These are phyloP conservation scores for Monopis laevigella DNA, from an alignment of 2,888 invertebrate species.

Conservation along the genomic window DNA sequence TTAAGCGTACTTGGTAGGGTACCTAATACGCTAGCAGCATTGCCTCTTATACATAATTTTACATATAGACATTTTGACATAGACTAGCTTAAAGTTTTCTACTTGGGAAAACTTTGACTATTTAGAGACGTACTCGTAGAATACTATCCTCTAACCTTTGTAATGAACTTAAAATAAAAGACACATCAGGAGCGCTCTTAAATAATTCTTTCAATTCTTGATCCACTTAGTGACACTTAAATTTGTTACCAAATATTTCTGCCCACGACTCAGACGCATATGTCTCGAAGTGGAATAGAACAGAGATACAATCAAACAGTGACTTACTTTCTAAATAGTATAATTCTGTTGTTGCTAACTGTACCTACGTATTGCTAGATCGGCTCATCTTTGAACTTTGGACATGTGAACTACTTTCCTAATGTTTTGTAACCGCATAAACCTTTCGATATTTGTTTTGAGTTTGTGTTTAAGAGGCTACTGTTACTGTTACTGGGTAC, in stretches of 20 bases:
- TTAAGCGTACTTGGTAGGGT: too few species aligned
- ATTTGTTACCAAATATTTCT: conserved; percentile 48
- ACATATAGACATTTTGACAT: too few species aligned
- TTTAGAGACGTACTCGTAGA: too few species aligned
- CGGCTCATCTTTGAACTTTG: conserved; percentile 9
- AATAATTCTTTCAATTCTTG: conserved; percentile 42
- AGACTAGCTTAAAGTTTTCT: too few species aligned
- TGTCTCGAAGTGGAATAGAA: conserved; percentile 44
- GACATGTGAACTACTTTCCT: conserved; percentile 6
- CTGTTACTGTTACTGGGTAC: neutral
- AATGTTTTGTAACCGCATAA: too few species aligned
- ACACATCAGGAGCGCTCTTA: too few species aligned
- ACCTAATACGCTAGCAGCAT: too few species aligned
- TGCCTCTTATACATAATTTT: too few species aligned
- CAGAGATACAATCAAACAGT: conserved; percentile 46
- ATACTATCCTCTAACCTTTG: too few species aligned
- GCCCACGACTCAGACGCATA: conserved; percentile 38
- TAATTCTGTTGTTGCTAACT: conserved; percentile 25
- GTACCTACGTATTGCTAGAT: conserved; percentile 10
- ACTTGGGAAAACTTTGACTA: too few species aligned
- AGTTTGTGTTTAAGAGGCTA: neutral
- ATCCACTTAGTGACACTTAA: conserved; percentile 43
- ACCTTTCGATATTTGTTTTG: too few species aligned
- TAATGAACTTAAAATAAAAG: too few species aligned
- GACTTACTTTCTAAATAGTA: conserved; percentile 50